Percentiles rank a stretch among this genome's conserved stretches.
Conservation (phyloP, 1,140 invertebrate species). For the Tyrophagus putrescentiae region DNA sequence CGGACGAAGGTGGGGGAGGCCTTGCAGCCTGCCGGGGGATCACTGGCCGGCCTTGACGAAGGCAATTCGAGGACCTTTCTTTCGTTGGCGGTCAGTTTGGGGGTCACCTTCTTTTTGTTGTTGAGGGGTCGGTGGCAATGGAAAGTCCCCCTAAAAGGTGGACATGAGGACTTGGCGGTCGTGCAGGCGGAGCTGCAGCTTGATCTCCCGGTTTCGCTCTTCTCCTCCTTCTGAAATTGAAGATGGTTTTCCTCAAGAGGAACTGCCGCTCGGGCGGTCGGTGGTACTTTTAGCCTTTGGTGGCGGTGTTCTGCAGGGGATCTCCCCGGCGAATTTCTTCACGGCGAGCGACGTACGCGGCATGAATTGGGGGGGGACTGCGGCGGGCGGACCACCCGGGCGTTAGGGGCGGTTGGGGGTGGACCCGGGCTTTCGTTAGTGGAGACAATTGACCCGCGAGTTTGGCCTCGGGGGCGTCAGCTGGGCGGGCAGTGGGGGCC, state of each 20-base stretch:
- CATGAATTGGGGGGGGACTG: background rate
- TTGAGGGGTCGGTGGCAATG: too few relatives aligned
- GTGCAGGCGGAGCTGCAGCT: background rate
- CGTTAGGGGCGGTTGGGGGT: background rate
- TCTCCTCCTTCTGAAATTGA: background rate
- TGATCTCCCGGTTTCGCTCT: background rate
- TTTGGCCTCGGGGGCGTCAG: background rate
- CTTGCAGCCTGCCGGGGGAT: background rate
- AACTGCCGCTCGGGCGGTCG: background rate
- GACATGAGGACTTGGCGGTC: background rate
- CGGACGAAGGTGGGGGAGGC: background rate
- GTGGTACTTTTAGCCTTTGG: background rate
- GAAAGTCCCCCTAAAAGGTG: background rate
- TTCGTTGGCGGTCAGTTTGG: slow-evolving; percentile 17
- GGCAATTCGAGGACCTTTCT: slow-evolving; percentile 13
- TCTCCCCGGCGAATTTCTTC: background rate
- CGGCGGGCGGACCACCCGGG: background rate
- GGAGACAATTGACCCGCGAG: background rate
- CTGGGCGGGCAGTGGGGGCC: background rate
- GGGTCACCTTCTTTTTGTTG: background rate
- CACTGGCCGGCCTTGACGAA: slow-evolving; percentile 3
- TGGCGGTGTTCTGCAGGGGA: background rate
- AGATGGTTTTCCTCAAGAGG: background rate
- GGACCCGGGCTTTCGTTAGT: background rate
- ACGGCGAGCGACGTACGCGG: background rate